Percentiles rank a stretch among this genome's conserved stretches.
These are phyloP conservation scores for Apostichopus californicus DNA, from an alignment of 35 echinoderm and acorn worm genomes.

Conservation along the genomic window DNA sequence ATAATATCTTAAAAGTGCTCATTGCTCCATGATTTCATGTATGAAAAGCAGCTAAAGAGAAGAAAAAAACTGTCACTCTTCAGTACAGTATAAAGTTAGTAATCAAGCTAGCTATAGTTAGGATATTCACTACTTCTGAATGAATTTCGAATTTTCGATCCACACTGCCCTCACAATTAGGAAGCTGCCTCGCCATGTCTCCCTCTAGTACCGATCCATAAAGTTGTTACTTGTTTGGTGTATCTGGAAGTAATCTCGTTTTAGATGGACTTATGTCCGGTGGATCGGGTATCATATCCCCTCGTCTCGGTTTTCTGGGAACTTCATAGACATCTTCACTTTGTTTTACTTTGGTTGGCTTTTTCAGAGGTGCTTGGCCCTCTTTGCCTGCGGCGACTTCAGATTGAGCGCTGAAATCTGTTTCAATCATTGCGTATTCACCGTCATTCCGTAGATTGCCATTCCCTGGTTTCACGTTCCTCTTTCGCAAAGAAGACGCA, in stretches of 20 bases:
- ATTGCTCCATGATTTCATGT: no score
- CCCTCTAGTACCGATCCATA: no score
- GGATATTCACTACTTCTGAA: no score
- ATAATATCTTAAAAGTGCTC: no score
- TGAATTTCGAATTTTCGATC: no score
- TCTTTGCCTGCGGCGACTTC: neutral
- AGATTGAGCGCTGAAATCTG: neutral
- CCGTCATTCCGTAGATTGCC: neutral
- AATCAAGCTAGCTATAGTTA: no score
- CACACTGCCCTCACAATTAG: no score
- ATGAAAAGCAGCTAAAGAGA: no score
- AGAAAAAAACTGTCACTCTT: no score
- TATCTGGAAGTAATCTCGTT: neutral
- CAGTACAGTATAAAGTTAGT: no score
- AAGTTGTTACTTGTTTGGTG: neutral
- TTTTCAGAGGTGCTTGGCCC: neutral
- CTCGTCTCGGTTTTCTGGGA: neutral
- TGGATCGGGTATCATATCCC: neutral
- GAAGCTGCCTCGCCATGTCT: no score
- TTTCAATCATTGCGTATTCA: neutral
- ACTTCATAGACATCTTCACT: neutral
- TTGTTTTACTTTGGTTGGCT: neutral
- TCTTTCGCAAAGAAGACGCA: neutral
- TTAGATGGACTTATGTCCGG: neutral
- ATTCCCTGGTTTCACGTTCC: neutral